Conservation (phyloP, 2,113 vertebrate genomes). For the Tenebrosternarchus preto region DNA sequence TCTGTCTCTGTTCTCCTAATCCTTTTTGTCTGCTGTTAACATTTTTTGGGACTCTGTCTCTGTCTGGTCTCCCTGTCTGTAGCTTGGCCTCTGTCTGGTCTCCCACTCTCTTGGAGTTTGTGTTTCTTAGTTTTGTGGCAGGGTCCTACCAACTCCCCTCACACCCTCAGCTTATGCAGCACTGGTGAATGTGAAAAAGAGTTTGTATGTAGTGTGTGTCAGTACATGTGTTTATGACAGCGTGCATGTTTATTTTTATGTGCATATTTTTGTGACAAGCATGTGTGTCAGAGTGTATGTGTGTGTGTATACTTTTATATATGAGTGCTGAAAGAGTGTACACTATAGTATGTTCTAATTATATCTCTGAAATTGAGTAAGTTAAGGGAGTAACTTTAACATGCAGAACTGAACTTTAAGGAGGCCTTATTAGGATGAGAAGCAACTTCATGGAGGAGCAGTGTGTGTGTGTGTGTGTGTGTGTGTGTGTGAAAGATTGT, state of each 20-base stretch:
- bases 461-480: constrained; percentile 6
- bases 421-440: constrained; percentile 32
- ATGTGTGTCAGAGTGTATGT: too few relatives aligned
- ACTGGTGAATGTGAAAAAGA: constrained; percentile 20
- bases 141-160: background rate
- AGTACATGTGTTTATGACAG: background rate
- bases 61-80: too few relatives aligned
- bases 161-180: constrained; percentile 1
- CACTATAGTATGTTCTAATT: too few relatives aligned
- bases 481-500: too few relatives aligned
- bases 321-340: background rate
- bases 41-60: too few relatives aligned
- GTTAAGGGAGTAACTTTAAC: background rate
- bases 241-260: too few relatives aligned
- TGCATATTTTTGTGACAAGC: too few relatives aligned
- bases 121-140: too few relatives aligned
- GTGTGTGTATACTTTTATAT: constrained; percentile 3
- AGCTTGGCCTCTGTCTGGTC: too few relatives aligned
- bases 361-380: background rate
- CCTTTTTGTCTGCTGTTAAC: too few relatives aligned
- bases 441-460: background rate
- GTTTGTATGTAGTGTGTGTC: background rate
- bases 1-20: background rate
- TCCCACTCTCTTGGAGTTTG: too few relatives aligned
- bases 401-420: constrained; percentile 12